Conservation (phyloP, 2,797 vertebrate species). For the Oreochromis grahami region DNA sequence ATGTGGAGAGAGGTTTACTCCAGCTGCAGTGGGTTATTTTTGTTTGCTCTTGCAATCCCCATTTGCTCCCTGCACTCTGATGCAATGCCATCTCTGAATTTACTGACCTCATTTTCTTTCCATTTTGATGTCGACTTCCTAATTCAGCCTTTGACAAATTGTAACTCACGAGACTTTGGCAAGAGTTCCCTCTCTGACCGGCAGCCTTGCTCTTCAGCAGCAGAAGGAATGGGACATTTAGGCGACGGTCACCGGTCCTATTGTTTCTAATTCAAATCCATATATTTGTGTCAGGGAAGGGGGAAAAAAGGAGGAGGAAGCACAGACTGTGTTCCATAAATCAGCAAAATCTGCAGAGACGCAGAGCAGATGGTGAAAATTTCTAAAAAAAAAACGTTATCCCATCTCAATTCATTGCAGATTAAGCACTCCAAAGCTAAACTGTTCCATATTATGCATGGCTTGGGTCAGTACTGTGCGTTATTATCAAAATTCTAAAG, state of each 20-base stretch:
- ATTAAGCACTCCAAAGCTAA: conserved; percentile 59
- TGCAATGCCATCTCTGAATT: conserved; percentile 56
- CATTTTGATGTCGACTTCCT: conserved; percentile 58
- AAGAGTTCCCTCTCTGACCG: conserved; percentile 25
- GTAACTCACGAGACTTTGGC: conserved; percentile 24
- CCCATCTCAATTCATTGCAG: conserved; percentile 60
- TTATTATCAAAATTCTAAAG: conserved; percentile 42
- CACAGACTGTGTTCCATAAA: conserved; percentile 64
- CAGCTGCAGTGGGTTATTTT: conserved; percentile 73
- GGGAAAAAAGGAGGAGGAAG: conserved; percentile 16
- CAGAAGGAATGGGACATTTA: conserved; percentile 36
- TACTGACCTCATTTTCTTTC: conserved; percentile 70
- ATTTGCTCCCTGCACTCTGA: conserved; percentile 38
- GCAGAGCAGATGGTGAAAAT: conserved; percentile 71
- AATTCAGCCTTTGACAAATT: conserved; percentile 40
- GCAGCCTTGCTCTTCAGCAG: conserved; percentile 23
- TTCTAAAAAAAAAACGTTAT: background rate
- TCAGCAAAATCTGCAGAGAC: conserved; percentile 74
- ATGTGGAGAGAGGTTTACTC: conserved; percentile 55
- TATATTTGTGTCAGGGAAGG: conserved; percentile 59
- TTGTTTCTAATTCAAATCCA: conserved; percentile 67
- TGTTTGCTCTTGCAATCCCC: conserved; percentile 40
- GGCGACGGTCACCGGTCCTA: conserved; percentile 32
- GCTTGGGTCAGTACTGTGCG: conserved; percentile 18
- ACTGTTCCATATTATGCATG: conserved; percentile 35